These are phyloP conservation scores for Lasioglossum pauxillum DNA, from an alignment of 2,888 invertebrate genomes.

Conservation along the genomic window DNA sequence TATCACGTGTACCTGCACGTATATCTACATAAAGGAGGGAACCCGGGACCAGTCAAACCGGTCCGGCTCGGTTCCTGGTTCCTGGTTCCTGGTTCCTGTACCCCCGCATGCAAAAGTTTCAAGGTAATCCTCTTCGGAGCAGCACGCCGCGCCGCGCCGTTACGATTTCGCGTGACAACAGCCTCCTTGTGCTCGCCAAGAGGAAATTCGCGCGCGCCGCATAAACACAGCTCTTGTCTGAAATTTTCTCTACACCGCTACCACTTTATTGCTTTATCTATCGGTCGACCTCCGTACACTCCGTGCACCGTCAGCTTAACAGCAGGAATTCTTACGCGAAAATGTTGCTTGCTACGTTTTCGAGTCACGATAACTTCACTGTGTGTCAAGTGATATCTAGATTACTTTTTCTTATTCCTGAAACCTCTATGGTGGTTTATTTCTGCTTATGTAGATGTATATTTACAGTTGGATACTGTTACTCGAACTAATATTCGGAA, in stretches of 20 bases:
- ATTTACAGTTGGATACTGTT: background rate
- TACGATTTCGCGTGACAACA: slow-evolving; percentile 61
- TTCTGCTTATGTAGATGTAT: background rate
- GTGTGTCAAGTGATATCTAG: background rate
- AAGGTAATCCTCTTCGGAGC: slow-evolving; percentile 71
- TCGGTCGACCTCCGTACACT: background rate
- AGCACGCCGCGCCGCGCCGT: slow-evolving; percentile 31
- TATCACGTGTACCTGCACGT: slow-evolving; percentile 62
- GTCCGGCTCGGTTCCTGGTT: slow-evolving; percentile 74
- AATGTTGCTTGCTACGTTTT: background rate
- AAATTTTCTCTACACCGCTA: slow-evolving; percentile 49
- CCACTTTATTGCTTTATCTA: slow-evolving; percentile 59
- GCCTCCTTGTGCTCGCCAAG: slow-evolving; percentile 25
- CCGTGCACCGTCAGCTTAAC: background rate
- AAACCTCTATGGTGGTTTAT: background rate
- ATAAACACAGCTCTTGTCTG: slow-evolving; percentile 42
- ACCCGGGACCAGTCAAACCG: slow-evolving; percentile 74
- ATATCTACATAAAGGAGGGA: slow-evolving; percentile 59
- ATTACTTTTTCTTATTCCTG: background rate
- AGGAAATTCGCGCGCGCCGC: slow-evolving; percentile 50
- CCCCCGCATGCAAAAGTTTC: slow-evolving; percentile 69
- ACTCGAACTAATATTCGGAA: too few species aligned
- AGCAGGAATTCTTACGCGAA: background rate
- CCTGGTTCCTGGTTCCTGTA: slow-evolving; percentile 76
- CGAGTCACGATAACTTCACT: background rate